A percentile compares a stretch with the other conserved stretches of the same genome.
Evolutionary conservation across 2,888 invertebrate species (phyloP).

Genomic region (Heliconius hortense): DNA sequence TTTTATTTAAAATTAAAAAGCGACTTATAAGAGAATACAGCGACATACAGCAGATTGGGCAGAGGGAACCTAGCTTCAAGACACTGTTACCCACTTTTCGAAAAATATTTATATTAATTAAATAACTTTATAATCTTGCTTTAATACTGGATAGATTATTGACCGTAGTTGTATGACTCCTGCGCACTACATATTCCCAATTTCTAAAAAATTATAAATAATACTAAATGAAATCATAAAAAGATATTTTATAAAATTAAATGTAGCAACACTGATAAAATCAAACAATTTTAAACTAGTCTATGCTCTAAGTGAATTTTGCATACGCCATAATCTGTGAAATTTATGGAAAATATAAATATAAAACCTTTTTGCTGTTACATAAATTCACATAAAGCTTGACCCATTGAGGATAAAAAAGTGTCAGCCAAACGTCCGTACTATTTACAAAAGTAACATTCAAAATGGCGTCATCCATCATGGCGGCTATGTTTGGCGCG

Average conservation of each 20-base stretch:
- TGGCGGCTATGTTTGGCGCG: slow-evolving; percentile 50
- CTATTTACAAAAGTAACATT: slow-evolving; percentile 53
- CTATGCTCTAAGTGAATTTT: slow-evolving; percentile 14
- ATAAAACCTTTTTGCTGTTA: slow-evolving; percentile 39
- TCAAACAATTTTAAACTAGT: neutral
- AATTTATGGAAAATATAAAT: slow-evolving; percentile 37
- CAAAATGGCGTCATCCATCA: slow-evolving; percentile 58
- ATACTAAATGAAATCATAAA: neutral
- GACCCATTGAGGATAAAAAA: slow-evolving; percentile 44
- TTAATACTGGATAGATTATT: neutral
- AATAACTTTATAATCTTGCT: too few species aligned
- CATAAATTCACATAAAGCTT: slow-evolving; percentile 42
- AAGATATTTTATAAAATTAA: neutral
- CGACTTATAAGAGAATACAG: too few species aligned
- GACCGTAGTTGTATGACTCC: neutral
- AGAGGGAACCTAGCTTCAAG: too few species aligned
- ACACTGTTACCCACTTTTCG: too few species aligned
- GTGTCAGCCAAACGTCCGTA: slow-evolving; percentile 46
- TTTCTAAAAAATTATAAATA: neutral
- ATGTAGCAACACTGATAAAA: neutral
- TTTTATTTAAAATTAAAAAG: too few species aligned
- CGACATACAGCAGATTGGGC: too few species aligned
- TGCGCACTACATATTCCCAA: neutral
- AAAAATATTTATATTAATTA: too few species aligned
- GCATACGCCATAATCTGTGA: slow-evolving; percentile 27